phyloP scores from a whole-genome alignment of 2,797 vertebrate genomes.

The Alca torda region DNA sequence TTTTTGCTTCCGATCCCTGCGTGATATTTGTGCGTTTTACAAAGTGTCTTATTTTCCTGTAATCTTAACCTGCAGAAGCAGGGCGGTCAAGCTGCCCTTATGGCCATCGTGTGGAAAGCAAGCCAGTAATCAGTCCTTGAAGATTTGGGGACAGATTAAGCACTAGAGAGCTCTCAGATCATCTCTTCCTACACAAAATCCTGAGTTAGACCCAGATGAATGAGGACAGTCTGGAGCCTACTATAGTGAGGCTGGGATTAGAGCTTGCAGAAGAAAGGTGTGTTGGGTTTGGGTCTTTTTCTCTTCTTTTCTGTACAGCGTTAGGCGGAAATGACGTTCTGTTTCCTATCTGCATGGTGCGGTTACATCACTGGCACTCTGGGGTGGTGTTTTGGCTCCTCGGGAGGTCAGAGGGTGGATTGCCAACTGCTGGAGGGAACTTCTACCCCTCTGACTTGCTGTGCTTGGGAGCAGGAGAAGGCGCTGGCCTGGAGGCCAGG shows the following conservation, averaged over 20 bases:
- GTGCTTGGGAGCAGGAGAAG: not conserved
- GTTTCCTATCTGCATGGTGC: not conserved
- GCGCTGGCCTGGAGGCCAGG: not conserved
- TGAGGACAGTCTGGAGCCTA: not conserved
- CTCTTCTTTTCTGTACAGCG: not conserved
- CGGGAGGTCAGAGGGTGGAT: not conserved
- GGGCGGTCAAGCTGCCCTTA: not conserved
- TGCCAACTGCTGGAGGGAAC: not conserved
- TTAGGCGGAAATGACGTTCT: not conserved
- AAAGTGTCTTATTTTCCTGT: not conserved
- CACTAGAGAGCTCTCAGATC: not conserved
- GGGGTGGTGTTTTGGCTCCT: not conserved
- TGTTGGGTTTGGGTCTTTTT: fast-evolving
- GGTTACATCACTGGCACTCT: not conserved
- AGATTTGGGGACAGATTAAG: not conserved
- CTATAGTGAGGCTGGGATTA: not conserved
- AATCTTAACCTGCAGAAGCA: not conserved
- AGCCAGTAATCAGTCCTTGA: not conserved
- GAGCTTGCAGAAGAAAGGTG: not conserved
- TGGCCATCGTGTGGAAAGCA: not conserved
- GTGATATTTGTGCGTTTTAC: not conserved
- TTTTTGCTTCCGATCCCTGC: not conserved
- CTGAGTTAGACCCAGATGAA: not conserved
- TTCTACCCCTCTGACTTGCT: not conserved
- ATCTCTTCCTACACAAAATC: not conserved